phyloP scores from a whole-genome alignment of 2,888 invertebrate species.

The Blera fallax region DNA sequence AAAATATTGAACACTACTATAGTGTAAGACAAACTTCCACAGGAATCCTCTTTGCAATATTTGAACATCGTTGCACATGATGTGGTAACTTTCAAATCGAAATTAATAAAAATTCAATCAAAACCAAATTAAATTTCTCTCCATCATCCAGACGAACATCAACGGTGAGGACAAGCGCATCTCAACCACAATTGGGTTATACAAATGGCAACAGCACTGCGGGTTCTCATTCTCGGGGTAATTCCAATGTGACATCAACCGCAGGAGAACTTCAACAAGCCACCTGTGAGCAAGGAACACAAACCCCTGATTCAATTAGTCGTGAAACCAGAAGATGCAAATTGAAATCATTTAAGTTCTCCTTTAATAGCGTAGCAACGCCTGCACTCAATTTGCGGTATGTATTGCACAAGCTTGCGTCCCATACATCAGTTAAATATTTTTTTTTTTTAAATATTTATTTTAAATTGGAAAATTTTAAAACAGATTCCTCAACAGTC shows the following conservation, averaged over 20 bases:
- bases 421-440: neutral
- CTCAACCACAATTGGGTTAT: slow-evolving; percentile 82
- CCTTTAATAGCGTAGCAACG: slow-evolving; percentile 85
- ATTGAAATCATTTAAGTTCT: slow-evolving; percentile 84
- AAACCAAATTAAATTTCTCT: slow-evolving; percentile 18
- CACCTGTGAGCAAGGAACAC: slow-evolving; percentile 86
- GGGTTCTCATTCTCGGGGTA: slow-evolving; percentile 47
- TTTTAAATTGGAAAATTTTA: slow-evolving; percentile 33
- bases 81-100: neutral
- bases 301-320: slow-evolving; percentile 88
- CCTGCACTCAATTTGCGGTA: slow-evolving; percentile 84
- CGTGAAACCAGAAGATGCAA: slow-evolving; percentile 86
- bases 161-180: slow-evolving; percentile 78
- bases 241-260: slow-evolving; percentile 69
- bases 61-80: neutral
- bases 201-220: slow-evolving; percentile 83
- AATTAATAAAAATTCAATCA: slow-evolving; percentile 29
- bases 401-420: slow-evolving; percentile 58
- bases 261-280: slow-evolving; percentile 64
- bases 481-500: slow-evolving; percentile 86
- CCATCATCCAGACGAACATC: slow-evolving; percentile 77
- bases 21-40: neutral
- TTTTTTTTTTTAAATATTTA: neutral
- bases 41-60: neutral
- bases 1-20: neutral